These are phyloP conservation scores for Watsonalla binaria DNA, from an alignment of 2,888 invertebrate species.

Conservation along the genomic window DNA sequence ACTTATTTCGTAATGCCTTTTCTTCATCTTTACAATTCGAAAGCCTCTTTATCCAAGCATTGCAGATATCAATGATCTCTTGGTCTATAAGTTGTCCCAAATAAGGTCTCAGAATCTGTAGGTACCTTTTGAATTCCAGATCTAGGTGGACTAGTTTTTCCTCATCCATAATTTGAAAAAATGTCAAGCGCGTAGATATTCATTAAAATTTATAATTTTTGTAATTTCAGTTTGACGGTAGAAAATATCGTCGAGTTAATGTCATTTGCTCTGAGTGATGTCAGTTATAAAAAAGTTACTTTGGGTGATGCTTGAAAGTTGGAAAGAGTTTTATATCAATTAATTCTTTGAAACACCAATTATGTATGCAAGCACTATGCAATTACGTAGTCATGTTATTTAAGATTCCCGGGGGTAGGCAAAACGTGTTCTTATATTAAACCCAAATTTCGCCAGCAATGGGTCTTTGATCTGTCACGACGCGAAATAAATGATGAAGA, in stretches of 20 bases:
- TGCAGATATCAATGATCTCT: constrained; percentile 50
- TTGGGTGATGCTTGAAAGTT: not conserved
- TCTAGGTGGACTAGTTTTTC: constrained; percentile 42
- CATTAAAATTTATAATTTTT: not conserved
- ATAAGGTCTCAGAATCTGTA: constrained; percentile 59
- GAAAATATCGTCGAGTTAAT: too few species aligned
- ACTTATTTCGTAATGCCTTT: constrained; percentile 55
- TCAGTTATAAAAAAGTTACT: too few species aligned
- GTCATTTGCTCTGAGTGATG: too few species aligned
- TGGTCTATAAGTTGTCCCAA: constrained; percentile 46
- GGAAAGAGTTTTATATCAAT: not conserved
- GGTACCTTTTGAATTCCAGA: constrained; percentile 56
- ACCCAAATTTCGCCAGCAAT: too few species aligned
- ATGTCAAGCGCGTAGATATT: not conserved
- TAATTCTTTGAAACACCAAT: too few species aligned
- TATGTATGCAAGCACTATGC: too few species aligned
- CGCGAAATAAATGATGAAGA: too few species aligned
- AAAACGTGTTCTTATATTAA: too few species aligned
- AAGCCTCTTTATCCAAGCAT: constrained; percentile 62
- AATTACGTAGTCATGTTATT: too few species aligned
- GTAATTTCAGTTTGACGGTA: not conserved
- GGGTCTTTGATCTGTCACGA: too few species aligned
- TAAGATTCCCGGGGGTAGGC: too few species aligned
- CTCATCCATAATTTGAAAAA: constrained; percentile 40
- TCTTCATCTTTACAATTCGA: constrained; percentile 45